phyloP scores from a whole-genome alignment of 64 coral and sea anemone species.

The Porites australiensis region DNA sequence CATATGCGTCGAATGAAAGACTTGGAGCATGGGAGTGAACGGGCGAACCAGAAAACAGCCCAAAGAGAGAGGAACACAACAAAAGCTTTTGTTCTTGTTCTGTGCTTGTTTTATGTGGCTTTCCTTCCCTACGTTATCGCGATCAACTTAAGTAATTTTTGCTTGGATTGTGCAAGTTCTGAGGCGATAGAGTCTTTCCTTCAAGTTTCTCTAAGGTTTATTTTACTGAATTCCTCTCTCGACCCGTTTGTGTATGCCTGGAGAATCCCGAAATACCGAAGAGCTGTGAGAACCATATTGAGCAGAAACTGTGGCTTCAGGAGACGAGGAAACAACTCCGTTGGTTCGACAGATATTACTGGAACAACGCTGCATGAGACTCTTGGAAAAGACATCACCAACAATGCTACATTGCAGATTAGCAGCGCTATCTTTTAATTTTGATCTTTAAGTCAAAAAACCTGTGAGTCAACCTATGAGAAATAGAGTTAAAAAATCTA shows the following conservation, averaged over 20 bases:
- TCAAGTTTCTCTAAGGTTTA: background rate
- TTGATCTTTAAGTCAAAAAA: too few species aligned
- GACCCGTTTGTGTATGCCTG: conserved; percentile 25
- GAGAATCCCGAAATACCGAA: conserved; percentile 2
- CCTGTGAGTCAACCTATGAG: too few species aligned
- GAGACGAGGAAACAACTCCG: background rate
- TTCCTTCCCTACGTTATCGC: background rate
- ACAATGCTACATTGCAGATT: background rate
- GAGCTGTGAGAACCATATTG: background rate
- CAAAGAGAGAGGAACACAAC: background rate
- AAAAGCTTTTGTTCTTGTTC: conserved; percentile 3
- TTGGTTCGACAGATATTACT: background rate
- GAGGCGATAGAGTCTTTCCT: background rate
- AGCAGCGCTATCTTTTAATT: too few species aligned
- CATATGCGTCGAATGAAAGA: background rate
- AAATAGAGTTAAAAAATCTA: too few species aligned
- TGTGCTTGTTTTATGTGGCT: conserved; percentile 19
- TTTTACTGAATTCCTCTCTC: background rate
- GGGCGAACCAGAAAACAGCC: background rate
- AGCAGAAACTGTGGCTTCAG: background rate
- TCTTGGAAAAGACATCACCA: background rate
- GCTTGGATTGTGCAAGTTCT: too few species aligned
- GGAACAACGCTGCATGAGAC: background rate
- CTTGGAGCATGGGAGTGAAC: background rate
- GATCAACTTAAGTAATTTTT: conserved; percentile 4